Evolutionary conservation across 23 tunicate species (phyloP).

Genomic region (Ciona savignyi): DNA sequence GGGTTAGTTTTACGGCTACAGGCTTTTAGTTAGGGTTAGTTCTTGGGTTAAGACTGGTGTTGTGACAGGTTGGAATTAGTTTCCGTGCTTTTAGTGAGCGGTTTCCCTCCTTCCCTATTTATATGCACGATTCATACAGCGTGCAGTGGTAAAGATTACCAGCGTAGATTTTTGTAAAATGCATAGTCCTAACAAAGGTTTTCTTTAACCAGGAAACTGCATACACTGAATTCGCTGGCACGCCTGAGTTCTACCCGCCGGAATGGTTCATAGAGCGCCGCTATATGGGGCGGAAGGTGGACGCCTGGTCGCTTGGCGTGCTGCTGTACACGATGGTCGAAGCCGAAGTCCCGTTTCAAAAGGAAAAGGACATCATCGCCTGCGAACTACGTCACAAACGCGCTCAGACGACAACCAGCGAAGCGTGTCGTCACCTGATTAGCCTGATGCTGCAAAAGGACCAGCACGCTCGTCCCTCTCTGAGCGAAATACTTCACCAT

Average conservation of each 20-base stretch:
- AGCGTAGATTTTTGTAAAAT: too few species aligned
- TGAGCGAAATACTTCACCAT: slow-evolving; percentile 57
- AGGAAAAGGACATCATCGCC: slow-evolving; percentile 73
- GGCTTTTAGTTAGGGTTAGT: too few species aligned
- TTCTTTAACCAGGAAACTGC: slow-evolving; percentile 68
- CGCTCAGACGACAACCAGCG: slow-evolving; percentile 19
- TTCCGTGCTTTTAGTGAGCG: too few species aligned
- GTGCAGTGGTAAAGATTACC: too few species aligned
- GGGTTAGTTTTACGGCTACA: too few species aligned
- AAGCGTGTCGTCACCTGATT: slow-evolving; percentile 54
- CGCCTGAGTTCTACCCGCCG: slow-evolving; percentile 98
- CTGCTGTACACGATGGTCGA: slow-evolving; percentile 96
- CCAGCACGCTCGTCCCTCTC: slow-evolving; percentile 45
- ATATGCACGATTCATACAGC: too few species aligned
- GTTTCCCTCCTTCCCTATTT: too few species aligned
- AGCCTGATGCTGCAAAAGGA: slow-evolving; percentile 68
- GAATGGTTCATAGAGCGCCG: slow-evolving; percentile 91
- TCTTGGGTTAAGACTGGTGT: too few species aligned
- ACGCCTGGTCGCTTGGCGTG: slow-evolving; percentile 96
- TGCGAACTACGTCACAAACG: slow-evolving; percentile 76
- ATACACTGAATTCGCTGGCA: slow-evolving; percentile 96
- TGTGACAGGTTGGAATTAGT: too few species aligned
- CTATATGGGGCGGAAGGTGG: slow-evolving; percentile 66
- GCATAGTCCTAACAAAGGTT: not conserved
- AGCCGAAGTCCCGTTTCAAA: slow-evolving; percentile 94